phyloP scores from a whole-genome alignment of 2,797 vertebrate species.

The Pangasius krempfi region DNA sequence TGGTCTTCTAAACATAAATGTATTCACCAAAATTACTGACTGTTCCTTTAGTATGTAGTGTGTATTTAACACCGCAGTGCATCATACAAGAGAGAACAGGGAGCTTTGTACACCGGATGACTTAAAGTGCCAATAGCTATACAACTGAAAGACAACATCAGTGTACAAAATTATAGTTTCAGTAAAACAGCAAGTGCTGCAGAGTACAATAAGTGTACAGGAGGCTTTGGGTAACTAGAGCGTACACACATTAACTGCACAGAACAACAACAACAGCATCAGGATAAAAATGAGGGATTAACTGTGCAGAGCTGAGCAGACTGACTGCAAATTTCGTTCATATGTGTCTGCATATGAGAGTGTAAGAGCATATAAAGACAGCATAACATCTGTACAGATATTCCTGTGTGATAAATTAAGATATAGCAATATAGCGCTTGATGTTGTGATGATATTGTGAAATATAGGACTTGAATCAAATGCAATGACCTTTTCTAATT shows the following conservation, averaged over 20 bases:
- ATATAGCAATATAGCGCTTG: neutral
- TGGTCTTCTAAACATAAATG: neutral
- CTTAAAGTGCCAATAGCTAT: neutral
- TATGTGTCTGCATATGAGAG: neutral
- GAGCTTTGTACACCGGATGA: neutral
- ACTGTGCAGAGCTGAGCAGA: neutral
- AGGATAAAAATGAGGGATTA: neutral
- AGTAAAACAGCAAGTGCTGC: neutral
- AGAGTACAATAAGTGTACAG: neutral
- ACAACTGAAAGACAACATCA: neutral
- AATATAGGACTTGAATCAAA: neutral
- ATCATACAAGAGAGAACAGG: neutral
- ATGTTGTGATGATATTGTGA: no score
- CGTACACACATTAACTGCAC: neutral
- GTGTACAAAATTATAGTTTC: neutral
- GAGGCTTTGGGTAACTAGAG: neutral
- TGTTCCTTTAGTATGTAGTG: neutral
- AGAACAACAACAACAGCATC: neutral
- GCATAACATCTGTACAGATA: neutral
- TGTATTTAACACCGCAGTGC: neutral
- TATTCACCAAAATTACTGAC: neutral
- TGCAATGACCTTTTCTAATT: neutral
- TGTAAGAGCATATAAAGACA: neutral
- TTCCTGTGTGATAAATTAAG: neutral
- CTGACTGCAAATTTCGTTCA: neutral